phyloP scores from a whole-genome alignment of 2,113 vertebrate genomes.

The Leucopsar rothschildi region DNA sequence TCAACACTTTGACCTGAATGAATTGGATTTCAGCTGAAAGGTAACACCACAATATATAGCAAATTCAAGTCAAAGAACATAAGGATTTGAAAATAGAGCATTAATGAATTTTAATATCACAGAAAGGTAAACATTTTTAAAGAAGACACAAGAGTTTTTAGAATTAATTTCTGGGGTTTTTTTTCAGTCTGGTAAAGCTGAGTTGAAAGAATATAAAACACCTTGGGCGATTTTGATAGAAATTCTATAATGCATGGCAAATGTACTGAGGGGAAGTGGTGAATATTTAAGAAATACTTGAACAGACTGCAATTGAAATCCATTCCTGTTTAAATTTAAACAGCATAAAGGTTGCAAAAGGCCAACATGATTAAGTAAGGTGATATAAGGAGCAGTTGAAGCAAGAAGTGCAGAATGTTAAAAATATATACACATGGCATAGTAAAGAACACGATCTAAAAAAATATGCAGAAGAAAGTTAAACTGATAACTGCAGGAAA shows the following conservation, averaged over 20 bases:
- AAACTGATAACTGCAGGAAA: not conserved
- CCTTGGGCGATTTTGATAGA: not conserved
- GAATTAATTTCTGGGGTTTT: not conserved
- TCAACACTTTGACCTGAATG: not conserved
- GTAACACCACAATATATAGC: not conserved
- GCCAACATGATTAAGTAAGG: slow-evolving; percentile 1
- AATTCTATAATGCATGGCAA: not conserved
- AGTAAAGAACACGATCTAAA: not conserved
- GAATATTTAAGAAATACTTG: slow-evolving; percentile 47
- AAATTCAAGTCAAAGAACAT: not conserved
- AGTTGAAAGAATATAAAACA: not conserved
- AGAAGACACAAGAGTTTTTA: not conserved
- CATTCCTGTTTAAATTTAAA: slow-evolving; percentile 35
- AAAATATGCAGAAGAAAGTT: not conserved
- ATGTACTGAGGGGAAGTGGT: not conserved
- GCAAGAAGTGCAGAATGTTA: not conserved
- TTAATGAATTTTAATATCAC: not conserved
- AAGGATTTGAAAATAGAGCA: not conserved
- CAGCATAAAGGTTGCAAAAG: not conserved
- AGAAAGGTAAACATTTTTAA: not conserved
- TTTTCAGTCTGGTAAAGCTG: not conserved
- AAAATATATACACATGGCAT: not conserved
- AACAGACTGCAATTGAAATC: slow-evolving; percentile 4
- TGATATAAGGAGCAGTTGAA: not conserved
- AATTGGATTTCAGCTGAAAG: not conserved